Evolutionary conservation across 2,888 invertebrate genomes (phyloP).

Genomic region (Thymelicus acteon): DNA sequence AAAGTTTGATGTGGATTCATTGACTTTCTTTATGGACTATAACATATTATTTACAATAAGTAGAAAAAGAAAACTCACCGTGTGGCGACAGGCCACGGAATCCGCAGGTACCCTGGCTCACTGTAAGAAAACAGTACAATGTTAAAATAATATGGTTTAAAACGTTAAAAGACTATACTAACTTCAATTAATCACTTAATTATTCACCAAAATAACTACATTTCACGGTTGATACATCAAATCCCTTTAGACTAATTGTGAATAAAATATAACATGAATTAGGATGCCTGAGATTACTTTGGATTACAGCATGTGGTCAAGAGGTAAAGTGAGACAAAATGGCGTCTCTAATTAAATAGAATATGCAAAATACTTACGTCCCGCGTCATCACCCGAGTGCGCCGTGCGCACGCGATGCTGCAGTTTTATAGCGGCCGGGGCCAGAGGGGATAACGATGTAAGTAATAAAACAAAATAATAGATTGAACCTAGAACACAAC

Average conservation of each 20-base stretch:
- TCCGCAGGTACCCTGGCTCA: slow-evolving; percentile 69
- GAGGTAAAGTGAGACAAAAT: slow-evolving; percentile 21
- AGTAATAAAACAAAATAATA: slow-evolving; percentile 6
- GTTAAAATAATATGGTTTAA: neutral
- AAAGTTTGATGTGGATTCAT: too few species aligned
- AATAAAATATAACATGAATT: neutral
- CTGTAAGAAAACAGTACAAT: slow-evolving; percentile 52
- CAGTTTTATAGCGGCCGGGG: slow-evolving; percentile 54
- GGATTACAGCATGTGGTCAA: slow-evolving; percentile 12
- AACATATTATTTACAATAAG: neutral
- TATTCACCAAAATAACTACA: slow-evolving; percentile 1
- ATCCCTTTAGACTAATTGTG: neutral
- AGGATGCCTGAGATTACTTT: neutral
- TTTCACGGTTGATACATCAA: neutral
- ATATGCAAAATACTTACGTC: slow-evolving; percentile 58
- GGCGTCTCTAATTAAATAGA: neutral
- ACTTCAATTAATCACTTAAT: neutral
- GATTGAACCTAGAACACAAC: neutral
- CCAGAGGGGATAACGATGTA: slow-evolving; percentile 31
- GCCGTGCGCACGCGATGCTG: slow-evolving; percentile 46
- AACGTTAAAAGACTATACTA: neutral
- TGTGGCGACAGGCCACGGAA: slow-evolving; percentile 55
- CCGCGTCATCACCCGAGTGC: slow-evolving; percentile 62
- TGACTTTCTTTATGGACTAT: too few species aligned
- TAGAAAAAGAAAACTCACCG: slow-evolving; percentile 55